These are phyloP conservation scores for Barnardius zonarius DNA, from an alignment of 2,113 vertebrate species.

Conservation along the genomic window DNA sequence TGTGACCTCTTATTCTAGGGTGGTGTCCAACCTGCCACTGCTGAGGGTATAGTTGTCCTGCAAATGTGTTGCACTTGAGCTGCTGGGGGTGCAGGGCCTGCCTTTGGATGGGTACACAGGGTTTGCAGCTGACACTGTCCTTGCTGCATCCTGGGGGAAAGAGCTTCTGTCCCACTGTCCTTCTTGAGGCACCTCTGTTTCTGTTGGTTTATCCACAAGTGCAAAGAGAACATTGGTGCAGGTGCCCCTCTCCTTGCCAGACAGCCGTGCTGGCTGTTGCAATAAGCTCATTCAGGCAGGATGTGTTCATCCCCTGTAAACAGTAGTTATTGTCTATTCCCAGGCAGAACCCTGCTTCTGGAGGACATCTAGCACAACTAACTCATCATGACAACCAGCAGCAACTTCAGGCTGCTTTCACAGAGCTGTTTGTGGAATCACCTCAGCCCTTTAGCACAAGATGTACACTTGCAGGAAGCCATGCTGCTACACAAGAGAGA, in stretches of 20 bases:
- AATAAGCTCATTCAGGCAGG: background rate
- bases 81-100: background rate
- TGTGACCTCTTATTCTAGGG: background rate
- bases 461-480: background rate
- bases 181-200: background rate
- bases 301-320: background rate
- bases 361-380: slow-evolving; percentile 55
- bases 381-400: slow-evolving; percentile 53
- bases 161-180: background rate
- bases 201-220: background rate
- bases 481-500: background rate
- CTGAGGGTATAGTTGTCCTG: background rate
- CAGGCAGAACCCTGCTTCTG: background rate
- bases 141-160: background rate
- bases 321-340: slow-evolving; percentile 6
- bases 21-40: background rate
- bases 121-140: background rate
- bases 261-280: background rate
- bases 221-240: background rate
- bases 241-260: background rate
- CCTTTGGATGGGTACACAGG: background rate
- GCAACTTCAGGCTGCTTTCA: slow-evolving; percentile 54
- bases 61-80: background rate
- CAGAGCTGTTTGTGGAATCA: slow-evolving; percentile 31
- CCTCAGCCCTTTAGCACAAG: slow-evolving; percentile 22